Evolutionary conservation across 2,888 invertebrate species (phyloP), one percentile per base, ranked within the genome.

Genomic region (Lissocephala sabroskyi): DNA sequence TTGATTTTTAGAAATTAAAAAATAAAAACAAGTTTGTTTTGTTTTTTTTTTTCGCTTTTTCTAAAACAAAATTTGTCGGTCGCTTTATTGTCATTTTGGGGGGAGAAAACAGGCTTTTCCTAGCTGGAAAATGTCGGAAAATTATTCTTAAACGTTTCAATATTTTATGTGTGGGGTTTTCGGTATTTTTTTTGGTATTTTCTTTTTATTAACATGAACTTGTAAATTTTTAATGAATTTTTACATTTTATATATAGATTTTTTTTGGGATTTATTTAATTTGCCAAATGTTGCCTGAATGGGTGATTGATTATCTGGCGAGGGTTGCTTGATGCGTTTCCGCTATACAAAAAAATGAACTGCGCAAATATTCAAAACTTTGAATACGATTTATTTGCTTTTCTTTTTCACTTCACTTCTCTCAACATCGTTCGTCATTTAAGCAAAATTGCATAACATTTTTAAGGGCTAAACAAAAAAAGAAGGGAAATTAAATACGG

Each of bases 361-460:
- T 51, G 54, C 49, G 49, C 49, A 51, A 45, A 63, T 63, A 63
- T 71, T 63, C 71, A 79, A 79, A 82, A 82, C 81, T 82, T 82
- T 81, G 81, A 81, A 81, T 81, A 81, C 81, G 81, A 81, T 62
- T 65, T 74, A 57, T 56, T 40, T 50, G 41, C 53, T 54, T 45
- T 48, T 57, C 55, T 57, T 45, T 50, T 59, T 52, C 52, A 41
- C 52, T 49, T 55, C 43, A 45, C 54, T 68, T 51, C 16, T 35
- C 10, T 35, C 35, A 35, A 45, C 45, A 59, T 44, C 46, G 60
- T n/a, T 62, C 51, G 60, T 64, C 57, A 62, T 62, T 63, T n/a
- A n/a, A n/a, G 53, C 59, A 62, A 64, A 51, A 56, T 56, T 61
- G 61, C 46, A 57, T 57, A 62, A 59, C 53, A 56, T 51, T 53